Conservation (phyloP, 1,140 invertebrate species). For the Ceratina australensis region DNA sequence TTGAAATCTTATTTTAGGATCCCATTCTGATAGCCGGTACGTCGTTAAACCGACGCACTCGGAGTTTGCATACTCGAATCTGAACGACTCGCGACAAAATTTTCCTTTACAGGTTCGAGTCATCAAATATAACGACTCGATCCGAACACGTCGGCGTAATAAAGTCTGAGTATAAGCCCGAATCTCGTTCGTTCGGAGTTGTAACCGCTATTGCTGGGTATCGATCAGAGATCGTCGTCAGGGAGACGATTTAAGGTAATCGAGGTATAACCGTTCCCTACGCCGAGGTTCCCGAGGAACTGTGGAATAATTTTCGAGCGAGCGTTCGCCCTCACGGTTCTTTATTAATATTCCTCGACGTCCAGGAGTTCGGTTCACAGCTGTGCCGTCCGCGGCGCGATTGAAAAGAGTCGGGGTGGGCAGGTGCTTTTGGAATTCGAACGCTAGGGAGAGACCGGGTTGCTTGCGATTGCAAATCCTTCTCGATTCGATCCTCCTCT, state of each 20-base stretch:
- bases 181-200: conserved; percentile 24
- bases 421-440: conserved; percentile 45
- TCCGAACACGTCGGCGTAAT: neutral
- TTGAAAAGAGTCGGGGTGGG: conserved; percentile 45
- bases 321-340: conserved; percentile 15
- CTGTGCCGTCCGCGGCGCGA: conserved; percentile 38
- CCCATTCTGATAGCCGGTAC: too few species aligned
- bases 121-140: neutral
- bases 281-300: neutral
- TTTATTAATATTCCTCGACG: conserved; percentile 47
- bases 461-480: conserved; percentile 48
- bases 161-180: neutral
- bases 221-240: conserved; percentile 37
- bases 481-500: conserved; percentile 37
- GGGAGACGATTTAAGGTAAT: conserved; percentile 40
- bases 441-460: conserved; percentile 2
- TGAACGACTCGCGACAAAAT: neutral
- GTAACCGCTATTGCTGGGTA: conserved; percentile 42
- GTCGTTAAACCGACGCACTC: too few species aligned
- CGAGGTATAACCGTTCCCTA: neutral
- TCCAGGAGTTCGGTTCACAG: conserved; percentile 44
- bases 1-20: too few species aligned
- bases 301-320: conserved; percentile 39
- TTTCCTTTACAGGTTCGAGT: neutral
- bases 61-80: neutral